Conservation (phyloP, 2,888 invertebrate genomes). For the Podabrus alpinus region DNA sequence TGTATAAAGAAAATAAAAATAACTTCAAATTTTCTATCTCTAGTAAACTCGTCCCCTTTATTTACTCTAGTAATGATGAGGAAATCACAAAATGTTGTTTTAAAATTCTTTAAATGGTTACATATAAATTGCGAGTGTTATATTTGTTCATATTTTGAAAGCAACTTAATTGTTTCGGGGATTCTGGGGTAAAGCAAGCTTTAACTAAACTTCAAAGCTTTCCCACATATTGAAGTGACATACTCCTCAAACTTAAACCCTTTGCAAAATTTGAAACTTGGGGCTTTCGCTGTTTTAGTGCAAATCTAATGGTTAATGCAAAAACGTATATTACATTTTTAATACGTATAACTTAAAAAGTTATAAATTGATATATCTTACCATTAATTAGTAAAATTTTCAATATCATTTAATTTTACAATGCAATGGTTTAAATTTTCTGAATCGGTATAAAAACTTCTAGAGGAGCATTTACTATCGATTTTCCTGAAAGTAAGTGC, state of each 20-base stretch:
- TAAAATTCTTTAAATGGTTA: neutral
- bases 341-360: too few species aligned
- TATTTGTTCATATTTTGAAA: neutral
- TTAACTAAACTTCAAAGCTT: neutral
- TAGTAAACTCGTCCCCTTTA: neutral
- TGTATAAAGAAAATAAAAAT: neutral
- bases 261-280: neutral
- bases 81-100: neutral
- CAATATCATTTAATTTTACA: neutral
- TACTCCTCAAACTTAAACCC: neutral
- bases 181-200: neutral
- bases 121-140: neutral
- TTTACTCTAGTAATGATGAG: neutral
- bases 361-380: too few species aligned
- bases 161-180: neutral
- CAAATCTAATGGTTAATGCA: neutral
- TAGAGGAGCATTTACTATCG: neutral
- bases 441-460: neutral
- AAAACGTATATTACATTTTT: too few species aligned
- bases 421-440: neutral
- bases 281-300: neutral
- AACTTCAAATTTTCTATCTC: neutral
- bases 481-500: neutral
- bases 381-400: neutral
- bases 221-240: neutral